Evolutionary conservation across 1,140 invertebrate species (phyloP).

Genomic region (Bombus sylvicola): DNA sequence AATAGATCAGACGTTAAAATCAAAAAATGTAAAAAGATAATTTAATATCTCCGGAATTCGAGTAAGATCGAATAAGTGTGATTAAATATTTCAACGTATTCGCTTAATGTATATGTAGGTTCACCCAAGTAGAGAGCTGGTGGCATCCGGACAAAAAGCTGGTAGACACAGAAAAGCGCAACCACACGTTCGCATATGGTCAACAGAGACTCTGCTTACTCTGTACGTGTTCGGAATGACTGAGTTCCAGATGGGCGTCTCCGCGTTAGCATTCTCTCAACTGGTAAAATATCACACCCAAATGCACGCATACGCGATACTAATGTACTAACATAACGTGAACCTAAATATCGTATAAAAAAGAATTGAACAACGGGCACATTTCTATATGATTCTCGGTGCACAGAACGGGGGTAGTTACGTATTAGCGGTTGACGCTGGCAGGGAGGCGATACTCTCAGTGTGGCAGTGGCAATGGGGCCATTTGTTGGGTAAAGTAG

Average conservation of each 20-base stretch:
- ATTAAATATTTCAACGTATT: neutral
- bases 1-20: neutral
- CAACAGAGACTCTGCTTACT: slow-evolving; percentile 94
- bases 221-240: slow-evolving; percentile 96
- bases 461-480: slow-evolving; percentile 96
- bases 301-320: neutral
- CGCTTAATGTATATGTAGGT: slow-evolving; percentile 82
- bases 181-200: slow-evolving; percentile 97
- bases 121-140: slow-evolving; percentile 94
- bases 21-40: neutral
- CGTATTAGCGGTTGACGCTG: slow-evolving; percentile 92
- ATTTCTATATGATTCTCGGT: neutral
- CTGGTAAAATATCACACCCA: slow-evolving; percentile 83
- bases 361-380: neutral
- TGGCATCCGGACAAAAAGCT: slow-evolving; percentile 94
- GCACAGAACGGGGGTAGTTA: slow-evolving; percentile 93
- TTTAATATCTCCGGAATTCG: neutral
- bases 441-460: slow-evolving; percentile 92
- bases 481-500: slow-evolving; percentile 93
- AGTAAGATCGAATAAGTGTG: neutral
- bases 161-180: slow-evolving; percentile 92
- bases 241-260: slow-evolving; percentile 94
- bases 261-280: slow-evolving; percentile 95
- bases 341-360: neutral
- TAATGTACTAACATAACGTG: too few species aligned